phyloP scores from a whole-genome alignment of 1,140 invertebrate species.

The Rhynchophorus ferrugineus region DNA sequence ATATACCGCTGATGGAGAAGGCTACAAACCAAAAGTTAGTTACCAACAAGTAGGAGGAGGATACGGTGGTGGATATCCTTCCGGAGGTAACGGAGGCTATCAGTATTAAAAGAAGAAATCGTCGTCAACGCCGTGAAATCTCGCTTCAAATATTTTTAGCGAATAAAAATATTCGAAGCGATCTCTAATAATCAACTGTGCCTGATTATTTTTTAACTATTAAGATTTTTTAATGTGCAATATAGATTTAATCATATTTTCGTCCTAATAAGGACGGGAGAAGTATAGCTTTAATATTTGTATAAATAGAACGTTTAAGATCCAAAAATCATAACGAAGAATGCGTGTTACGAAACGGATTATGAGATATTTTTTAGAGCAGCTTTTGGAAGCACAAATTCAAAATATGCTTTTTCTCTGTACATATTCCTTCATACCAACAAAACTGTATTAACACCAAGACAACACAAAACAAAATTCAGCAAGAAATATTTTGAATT shows the following conservation, averaged over 20 bases:
- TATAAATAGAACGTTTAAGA: background rate
- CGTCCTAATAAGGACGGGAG: too few relatives aligned
- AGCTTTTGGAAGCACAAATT: background rate
- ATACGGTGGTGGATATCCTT: constrained; percentile 35
- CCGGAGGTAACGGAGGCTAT: constrained; percentile 28
- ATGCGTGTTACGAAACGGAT: background rate
- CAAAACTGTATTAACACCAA: too few relatives aligned
- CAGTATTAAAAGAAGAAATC: constrained; percentile 19
- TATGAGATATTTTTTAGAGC: background rate
- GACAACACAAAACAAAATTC: too few relatives aligned
- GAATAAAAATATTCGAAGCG: too few relatives aligned
- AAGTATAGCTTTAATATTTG: background rate
- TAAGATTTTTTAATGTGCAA: too few relatives aligned
- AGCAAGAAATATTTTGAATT: too few relatives aligned
- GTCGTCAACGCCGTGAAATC: too few relatives aligned
- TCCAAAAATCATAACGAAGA: background rate
- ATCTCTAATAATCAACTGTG: too few relatives aligned
- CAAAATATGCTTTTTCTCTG: too few relatives aligned
- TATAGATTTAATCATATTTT: background rate
- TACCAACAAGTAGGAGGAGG: constrained; percentile 56
- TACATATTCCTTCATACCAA: too few relatives aligned
- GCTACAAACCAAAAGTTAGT: constrained; percentile 68
- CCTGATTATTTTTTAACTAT: too few relatives aligned
- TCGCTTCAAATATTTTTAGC: too few relatives aligned
- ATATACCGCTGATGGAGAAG: constrained; percentile 67